phyloP scores from a whole-genome alignment of 2,888 invertebrate genomes.

The Torymus tubicola region DNA sequence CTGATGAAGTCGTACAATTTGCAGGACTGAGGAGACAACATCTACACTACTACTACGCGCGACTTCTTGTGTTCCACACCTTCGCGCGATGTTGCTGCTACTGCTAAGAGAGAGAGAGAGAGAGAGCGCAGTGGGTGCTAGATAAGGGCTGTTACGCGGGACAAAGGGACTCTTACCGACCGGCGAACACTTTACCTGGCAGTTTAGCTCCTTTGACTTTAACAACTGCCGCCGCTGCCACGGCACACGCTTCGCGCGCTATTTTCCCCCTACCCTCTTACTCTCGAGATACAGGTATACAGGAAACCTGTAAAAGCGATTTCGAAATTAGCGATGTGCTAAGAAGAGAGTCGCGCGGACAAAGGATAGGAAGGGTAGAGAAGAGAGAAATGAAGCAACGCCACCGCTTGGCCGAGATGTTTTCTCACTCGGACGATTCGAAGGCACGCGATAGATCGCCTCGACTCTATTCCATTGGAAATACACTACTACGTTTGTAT shows the following conservation, averaged over 20 bases:
- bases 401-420: no score
- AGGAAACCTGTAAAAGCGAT: not conserved
- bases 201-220: constrained; percentile 21
- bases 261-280: no score
- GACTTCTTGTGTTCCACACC: not conserved
- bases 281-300: not conserved
- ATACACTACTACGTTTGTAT: no score
- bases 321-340: constrained; percentile 1
- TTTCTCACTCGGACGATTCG: no score
- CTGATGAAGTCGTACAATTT: constrained; percentile 2
- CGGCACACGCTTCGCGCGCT: no score
- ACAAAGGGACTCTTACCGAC: constrained; percentile 12
- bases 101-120: not conserved
- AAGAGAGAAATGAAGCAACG: no score
- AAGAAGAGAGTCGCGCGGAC: no score
- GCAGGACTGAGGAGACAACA: not conserved
- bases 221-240: not conserved
- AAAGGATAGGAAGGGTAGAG: no score
- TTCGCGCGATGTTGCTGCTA: not conserved
- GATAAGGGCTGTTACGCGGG: constrained; percentile 35
- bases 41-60: not conserved
- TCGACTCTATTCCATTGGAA: no score
- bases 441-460: no score
- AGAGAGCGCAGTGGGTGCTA: not conserved
- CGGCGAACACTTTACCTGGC: not conserved